Base-by-base conservation (phyloP, 1,140 invertebrate genomes). In the Hermatobates lingyangjiaoensis region DNA sequence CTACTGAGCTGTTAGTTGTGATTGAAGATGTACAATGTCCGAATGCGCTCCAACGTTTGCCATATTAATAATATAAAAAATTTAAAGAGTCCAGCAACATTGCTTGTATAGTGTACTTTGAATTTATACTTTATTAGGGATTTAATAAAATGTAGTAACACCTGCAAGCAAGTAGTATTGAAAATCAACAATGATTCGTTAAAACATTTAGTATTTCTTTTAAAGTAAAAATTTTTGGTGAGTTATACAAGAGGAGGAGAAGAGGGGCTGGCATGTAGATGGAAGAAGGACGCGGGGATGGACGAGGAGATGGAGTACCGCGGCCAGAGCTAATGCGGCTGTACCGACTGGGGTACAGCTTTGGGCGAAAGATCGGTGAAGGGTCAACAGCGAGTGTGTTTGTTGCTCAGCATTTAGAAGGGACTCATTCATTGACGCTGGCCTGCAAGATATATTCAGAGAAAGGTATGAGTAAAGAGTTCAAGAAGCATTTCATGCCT, bases 401-500 rank as follows among this genome's bases (percentile, higher is more conserved):
- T 26, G 34, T 51, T 1, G 42, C 34, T 10, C 21, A 40, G 15
- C 45, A 48, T 69, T 74, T 25, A 66, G 71, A 30, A 79, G 82
- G 71, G 73, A 12, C 12, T 55, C 63, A 40, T 59, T 65, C 49
- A 63, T 66, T 56, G 54, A 59, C 60, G 40, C 56, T 81, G 53
- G 79, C 78, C 1, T 80, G 78, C 55, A 87, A 87, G 70, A 79
- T 80, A 0, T 76, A 80, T 0, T 73, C 74, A 56, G 80, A 86
- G 58, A 83, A 82, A 56, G 70, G 79, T 20, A 65, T 73, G n/a
- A n/a, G n/a, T n/a, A n/a, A n/a, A 20, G 50, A 51, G 23, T 34
- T 51, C 25, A 39, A 24, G n/a, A 42, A 44, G 15, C 42, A 38
- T 18, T 51, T 51, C 25, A 34, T 51, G 10, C 50, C 50, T 1